Percentiles rank a stretch among this genome's conserved stretches.
These are phyloP conservation scores for Dendrolimus punctatus DNA, from an alignment of 1,140 invertebrate species.

Conservation along the genomic window DNA sequence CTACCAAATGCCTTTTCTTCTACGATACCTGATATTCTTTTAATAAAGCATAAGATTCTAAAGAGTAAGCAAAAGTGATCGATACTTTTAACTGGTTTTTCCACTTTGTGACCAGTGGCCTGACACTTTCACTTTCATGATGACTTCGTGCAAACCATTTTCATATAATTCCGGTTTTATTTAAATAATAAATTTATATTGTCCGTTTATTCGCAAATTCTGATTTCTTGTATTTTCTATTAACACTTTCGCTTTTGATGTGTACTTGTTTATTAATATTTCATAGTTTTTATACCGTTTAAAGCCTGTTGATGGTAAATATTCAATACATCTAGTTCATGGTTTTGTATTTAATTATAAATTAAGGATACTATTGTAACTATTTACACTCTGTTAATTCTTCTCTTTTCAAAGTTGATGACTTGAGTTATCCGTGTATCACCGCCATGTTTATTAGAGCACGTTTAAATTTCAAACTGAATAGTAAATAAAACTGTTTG, in stretches of 20 bases:
- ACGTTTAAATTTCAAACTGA: constrained; percentile 59
- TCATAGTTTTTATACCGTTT: no score
- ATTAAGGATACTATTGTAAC: no score
- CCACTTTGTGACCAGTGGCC: constrained; percentile 14
- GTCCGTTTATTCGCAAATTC: background rate
- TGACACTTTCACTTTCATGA: constrained; percentile 39
- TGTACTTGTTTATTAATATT: no score
- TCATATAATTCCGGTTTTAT: no score
- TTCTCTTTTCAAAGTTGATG: background rate
- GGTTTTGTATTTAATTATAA: background rate
- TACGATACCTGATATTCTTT: no score
- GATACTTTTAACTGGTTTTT: constrained; percentile 32
- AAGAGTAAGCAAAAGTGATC: constrained; percentile 29
- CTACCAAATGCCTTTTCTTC: background rate
- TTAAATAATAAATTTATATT: background rate
- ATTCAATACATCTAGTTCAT: background rate
- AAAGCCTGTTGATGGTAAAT: no score
- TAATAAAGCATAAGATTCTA: no score
- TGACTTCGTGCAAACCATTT: no score
- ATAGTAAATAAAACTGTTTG: constrained; percentile 60
- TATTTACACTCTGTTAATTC: no score
- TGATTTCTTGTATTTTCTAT: no score
- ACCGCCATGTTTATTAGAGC: constrained; percentile 50
- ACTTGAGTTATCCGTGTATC: constrained; percentile 21
- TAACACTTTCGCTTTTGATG: no score